Evolutionary conservation across 2,888 invertebrate genomes (phyloP).

Genomic region (Lepidonotus clava): DNA sequence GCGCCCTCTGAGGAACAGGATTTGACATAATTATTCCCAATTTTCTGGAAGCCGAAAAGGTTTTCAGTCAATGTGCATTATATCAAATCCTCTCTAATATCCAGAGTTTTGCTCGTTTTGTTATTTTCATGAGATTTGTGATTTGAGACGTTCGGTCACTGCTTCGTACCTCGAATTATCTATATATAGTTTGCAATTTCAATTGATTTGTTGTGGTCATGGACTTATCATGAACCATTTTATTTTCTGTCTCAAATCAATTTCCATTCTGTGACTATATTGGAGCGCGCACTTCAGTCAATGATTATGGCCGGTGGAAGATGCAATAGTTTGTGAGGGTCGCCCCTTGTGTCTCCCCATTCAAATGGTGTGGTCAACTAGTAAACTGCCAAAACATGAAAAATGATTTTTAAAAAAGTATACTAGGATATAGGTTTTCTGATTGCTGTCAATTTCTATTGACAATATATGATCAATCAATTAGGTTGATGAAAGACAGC

Average conservation of each 20-base stretch:
- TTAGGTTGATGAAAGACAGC: too few relatives aligned
- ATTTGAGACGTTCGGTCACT: background rate
- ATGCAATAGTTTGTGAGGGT: background rate
- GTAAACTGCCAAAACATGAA: too few relatives aligned
- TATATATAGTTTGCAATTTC: conserved; percentile 50
- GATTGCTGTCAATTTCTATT: too few relatives aligned
- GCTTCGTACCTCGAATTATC: background rate
- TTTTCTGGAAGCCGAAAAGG: too few relatives aligned
- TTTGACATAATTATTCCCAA: too few relatives aligned
- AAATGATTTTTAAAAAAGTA: too few relatives aligned
- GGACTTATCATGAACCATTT: background rate
- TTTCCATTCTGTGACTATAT: background rate
- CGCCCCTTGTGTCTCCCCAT: background rate
- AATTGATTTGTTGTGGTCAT: background rate
- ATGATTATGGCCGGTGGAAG: conserved; percentile 14
- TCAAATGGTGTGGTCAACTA: background rate
- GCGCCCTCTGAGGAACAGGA: too few relatives aligned
- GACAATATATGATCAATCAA: too few relatives aligned
- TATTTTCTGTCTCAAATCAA: background rate
- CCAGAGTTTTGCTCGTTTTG: background rate
- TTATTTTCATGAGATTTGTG: background rate
- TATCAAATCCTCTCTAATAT: too few relatives aligned
- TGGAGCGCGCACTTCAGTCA: background rate
- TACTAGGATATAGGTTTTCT: too few relatives aligned
- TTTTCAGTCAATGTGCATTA: too few relatives aligned